phyloP scores from a whole-genome alignment of 2,113 vertebrate genomes.

The Pomatostomus ruficeps region DNA sequence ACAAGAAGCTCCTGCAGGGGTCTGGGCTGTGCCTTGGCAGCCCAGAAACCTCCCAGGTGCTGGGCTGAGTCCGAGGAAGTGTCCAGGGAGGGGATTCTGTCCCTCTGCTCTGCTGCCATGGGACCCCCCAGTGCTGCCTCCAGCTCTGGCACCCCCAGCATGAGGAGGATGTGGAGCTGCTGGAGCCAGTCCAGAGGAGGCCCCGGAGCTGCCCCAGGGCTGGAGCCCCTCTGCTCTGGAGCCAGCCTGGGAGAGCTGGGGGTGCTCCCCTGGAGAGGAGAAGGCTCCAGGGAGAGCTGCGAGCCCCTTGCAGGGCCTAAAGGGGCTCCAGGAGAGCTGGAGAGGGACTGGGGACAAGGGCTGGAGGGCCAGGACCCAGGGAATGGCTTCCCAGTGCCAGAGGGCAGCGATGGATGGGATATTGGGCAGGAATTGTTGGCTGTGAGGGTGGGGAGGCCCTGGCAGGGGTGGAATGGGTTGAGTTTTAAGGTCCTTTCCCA shows the following conservation, averaged over 20 bases:
- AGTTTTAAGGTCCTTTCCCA: accelerated
- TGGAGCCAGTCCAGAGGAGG: background rate
- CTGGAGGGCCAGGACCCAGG: background rate
- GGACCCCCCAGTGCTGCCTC: background rate
- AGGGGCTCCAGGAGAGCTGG: background rate
- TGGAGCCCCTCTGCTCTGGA: background rate
- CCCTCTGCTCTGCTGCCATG: background rate
- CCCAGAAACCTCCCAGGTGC: background rate
- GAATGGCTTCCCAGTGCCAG: background rate
- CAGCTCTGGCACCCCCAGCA: background rate
- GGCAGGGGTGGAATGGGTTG: accelerated
- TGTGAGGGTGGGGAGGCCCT: background rate
- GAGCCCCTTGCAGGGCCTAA: background rate
- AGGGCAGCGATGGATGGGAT: background rate
- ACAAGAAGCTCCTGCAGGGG: accelerated
- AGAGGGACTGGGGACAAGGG: background rate
- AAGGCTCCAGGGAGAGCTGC: background rate
- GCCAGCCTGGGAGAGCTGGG: background rate
- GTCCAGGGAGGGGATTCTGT: background rate
- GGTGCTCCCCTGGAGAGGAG: background rate
- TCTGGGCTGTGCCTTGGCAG: accelerated
- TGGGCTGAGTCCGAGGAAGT: background rate
- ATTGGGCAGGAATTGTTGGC: background rate
- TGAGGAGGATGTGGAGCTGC: background rate
- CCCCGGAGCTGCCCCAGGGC: background rate